Evolutionary conservation across 2,888 invertebrate species (phyloP).

Genomic region (Lithophane socia): DNA sequence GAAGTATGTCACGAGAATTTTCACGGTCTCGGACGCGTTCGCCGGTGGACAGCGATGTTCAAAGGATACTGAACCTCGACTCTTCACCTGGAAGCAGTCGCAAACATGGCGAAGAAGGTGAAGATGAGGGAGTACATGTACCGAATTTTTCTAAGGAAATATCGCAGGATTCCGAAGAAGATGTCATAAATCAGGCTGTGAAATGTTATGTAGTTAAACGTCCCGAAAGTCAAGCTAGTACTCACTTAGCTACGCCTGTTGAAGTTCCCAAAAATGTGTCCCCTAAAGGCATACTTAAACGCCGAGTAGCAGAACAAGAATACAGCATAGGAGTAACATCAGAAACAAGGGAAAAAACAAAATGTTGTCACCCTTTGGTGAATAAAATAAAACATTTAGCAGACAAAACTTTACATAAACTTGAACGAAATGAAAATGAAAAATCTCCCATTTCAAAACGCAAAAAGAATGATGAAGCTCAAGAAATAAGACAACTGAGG

Average conservation of each 20-base stretch:
- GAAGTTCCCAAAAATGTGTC: conserved; percentile 85
- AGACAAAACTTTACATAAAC: conserved; percentile 90
- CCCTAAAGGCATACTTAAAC: conserved; percentile 90
- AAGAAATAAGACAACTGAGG: conserved; percentile 91
- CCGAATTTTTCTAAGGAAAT: conserved; percentile 89
- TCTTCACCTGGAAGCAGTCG: conserved; percentile 89
- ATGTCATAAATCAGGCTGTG: conserved; percentile 75
- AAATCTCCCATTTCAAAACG: conserved; percentile 83
- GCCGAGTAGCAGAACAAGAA: conserved; percentile 84
- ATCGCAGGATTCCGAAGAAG: conserved; percentile 87
- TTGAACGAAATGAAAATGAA: conserved; percentile 85
- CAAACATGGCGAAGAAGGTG: conserved; percentile 86
- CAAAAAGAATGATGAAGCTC: conserved; percentile 89
- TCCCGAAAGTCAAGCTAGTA: conserved; percentile 77
- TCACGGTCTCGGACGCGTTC: conserved; percentile 87
- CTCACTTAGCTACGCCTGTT: conserved; percentile 77
- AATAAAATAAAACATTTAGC: conserved; percentile 92
- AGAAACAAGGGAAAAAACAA: conserved; percentile 88
- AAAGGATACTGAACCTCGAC: conserved; percentile 86
- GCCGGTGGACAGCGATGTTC: conserved; percentile 80
- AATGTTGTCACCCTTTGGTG: conserved; percentile 91
- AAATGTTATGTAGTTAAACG: conserved; percentile 76
- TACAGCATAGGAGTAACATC: conserved; percentile 81
- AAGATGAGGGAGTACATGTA: conserved; percentile 86
- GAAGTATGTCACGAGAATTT: conserved; percentile 88